Conservation (phyloP, 2,113 vertebrate genomes). For the Carollia perspicillata region DNA sequence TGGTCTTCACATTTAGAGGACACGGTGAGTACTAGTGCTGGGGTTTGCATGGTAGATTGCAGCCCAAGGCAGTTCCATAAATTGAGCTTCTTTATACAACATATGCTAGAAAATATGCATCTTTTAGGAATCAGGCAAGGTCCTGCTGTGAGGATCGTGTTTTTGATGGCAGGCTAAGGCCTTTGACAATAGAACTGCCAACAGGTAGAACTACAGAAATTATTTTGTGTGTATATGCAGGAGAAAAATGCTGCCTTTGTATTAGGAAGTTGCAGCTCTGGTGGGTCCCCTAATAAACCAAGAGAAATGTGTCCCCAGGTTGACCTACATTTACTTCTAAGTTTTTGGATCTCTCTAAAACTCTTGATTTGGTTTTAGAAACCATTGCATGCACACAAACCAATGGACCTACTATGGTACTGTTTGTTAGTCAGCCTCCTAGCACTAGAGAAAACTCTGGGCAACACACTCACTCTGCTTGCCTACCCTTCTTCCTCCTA, state of each 20-base stretch:
- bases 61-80: neutral
- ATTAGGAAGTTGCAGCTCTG: neutral
- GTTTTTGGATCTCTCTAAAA: neutral
- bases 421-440: neutral
- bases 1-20: neutral
- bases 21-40: neutral
- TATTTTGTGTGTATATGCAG: neutral
- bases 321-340: slow-evolving; percentile 17
- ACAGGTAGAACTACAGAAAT: neutral
- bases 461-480: no score
- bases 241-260: neutral
- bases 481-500: no score
- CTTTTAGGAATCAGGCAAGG: neutral
- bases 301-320: neutral
- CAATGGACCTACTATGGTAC: neutral
- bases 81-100: neutral
- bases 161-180: neutral
- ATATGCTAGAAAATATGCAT: neutral
- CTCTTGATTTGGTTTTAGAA: no score
- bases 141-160: neutral
- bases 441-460: neutral
- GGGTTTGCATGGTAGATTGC: neutral
- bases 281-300: neutral
- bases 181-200: neutral
- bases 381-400: neutral